These are phyloP conservation scores for Chaetura pelagica DNA, from an alignment of 2,113 vertebrate genomes.

Conservation along the genomic window DNA sequence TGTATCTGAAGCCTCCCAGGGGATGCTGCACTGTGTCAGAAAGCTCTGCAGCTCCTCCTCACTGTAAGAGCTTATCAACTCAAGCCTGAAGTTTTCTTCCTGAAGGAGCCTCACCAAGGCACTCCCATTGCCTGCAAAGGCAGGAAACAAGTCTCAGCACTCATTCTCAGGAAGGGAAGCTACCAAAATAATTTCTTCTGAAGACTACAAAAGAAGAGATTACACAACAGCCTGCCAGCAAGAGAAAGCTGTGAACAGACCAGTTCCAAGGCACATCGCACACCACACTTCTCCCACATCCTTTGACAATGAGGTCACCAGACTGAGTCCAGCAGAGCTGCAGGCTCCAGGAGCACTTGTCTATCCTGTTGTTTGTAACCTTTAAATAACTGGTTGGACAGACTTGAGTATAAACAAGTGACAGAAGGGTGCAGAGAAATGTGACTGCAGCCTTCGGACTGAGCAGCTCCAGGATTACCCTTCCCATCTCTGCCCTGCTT, in stretches of 20 bases:
- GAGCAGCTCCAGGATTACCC: background rate
- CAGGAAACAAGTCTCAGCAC: background rate
- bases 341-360: background rate
- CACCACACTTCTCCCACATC: background rate
- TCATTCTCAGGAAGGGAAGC: conserved; percentile 5
- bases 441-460: background rate
- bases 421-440: background rate
- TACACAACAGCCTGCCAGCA: background rate
- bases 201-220: background rate
- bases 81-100: conserved; percentile 85
- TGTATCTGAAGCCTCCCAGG: conserved; percentile 68
- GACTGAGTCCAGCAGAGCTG: background rate
- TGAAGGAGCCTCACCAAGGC: conserved; percentile 89
- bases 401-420: background rate
- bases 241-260: background rate
- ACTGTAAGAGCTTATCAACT: conserved; percentile 83
- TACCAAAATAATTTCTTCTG: background rate
- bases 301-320: background rate
- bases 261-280: background rate
- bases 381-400: background rate
- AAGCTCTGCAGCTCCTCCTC: conserved; percentile 83
- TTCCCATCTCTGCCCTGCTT: background rate
- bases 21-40: conserved; percentile 81
- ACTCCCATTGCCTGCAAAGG: conserved; percentile 84
- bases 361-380: background rate